Conservation (phyloP, 2,797 vertebrate species). For the Apodemus agrarius region DNA sequence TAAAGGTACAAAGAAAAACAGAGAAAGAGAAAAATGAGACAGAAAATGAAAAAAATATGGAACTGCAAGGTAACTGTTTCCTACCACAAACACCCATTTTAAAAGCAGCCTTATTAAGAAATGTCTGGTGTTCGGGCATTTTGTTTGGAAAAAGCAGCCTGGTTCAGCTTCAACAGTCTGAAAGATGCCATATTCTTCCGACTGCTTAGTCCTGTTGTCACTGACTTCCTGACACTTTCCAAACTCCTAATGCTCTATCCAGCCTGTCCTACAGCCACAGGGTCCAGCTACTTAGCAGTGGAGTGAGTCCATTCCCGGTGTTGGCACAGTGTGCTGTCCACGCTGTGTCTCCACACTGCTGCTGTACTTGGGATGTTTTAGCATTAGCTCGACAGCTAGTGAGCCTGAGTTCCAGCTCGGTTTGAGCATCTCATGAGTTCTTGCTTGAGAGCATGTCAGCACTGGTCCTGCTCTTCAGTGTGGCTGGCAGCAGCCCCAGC, state of each 20-base stretch:
- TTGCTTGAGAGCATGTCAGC: neutral
- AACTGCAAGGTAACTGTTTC: constrained; percentile 8
- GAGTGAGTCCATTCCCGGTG: neutral
- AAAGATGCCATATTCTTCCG: neutral
- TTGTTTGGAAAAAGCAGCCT: neutral
- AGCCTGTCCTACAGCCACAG: neutral
- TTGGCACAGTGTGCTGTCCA: no score
- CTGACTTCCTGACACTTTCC: neutral
- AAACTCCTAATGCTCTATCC: neutral
- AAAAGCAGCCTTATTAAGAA: neutral
- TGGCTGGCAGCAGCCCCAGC: neutral
- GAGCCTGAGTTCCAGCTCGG: neutral
- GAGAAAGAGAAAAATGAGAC: neutral
- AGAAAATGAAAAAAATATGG: neutral
- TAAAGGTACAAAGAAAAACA: neutral
- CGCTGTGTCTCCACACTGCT: neutral
- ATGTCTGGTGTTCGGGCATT: neutral
- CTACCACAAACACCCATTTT: neutral
- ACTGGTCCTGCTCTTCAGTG: neutral
- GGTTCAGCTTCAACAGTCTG: neutral
- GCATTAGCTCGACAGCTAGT: neutral
- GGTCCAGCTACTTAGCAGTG: neutral
- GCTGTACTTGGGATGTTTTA: neutral
- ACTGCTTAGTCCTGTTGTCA: neutral
- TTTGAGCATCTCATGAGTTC: neutral